phyloP scores from a whole-genome alignment of 2,888 invertebrate genomes.

The Hyppa rectilinea region DNA sequence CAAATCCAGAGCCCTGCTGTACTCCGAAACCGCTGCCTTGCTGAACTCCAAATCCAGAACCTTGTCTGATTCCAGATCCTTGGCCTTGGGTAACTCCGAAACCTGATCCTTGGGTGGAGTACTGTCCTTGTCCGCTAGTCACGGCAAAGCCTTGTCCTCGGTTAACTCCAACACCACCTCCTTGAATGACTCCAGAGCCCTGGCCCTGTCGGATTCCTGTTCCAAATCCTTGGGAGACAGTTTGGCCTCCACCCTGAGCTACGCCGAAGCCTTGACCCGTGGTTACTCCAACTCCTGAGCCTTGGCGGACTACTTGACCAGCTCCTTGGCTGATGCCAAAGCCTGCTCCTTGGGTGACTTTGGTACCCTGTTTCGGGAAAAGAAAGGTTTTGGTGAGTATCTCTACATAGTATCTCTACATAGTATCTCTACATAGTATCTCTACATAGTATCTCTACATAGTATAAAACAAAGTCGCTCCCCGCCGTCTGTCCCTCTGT shows the following conservation, averaged over 20 bases:
- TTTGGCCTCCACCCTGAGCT: slow-evolving; percentile 50
- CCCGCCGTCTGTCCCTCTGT: no score
- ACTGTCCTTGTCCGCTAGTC: slow-evolving; percentile 42
- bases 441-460: no score
- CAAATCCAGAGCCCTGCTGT: slow-evolving; percentile 50
- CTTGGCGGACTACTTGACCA: slow-evolving; percentile 49
- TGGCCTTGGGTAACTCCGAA: slow-evolving; percentile 46
- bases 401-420: no score
- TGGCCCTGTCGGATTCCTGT: slow-evolving; percentile 48
- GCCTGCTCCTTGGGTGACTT: slow-evolving; percentile 59
- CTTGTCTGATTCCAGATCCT: slow-evolving; percentile 26
- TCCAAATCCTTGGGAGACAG: slow-evolving; percentile 60
- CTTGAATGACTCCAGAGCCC: slow-evolving; percentile 36
- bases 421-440: no score
- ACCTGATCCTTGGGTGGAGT: slow-evolving; percentile 32
- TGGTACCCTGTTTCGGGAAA: slow-evolving; percentile 55
- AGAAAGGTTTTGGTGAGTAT: not conserved
- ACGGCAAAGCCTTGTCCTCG: slow-evolving; percentile 44
- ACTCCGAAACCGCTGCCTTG: slow-evolving; percentile 58
- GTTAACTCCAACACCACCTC: slow-evolving; percentile 42
- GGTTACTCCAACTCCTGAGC: slow-evolving; percentile 30
- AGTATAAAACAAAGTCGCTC: no score
- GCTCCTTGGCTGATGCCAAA: slow-evolving; percentile 56
- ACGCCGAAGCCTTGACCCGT: slow-evolving; percentile 51
- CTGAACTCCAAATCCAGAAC: slow-evolving; percentile 38